Conservation (phyloP, 2,888 invertebrate genomes). For the Tenthredo distinguenda region DNA sequence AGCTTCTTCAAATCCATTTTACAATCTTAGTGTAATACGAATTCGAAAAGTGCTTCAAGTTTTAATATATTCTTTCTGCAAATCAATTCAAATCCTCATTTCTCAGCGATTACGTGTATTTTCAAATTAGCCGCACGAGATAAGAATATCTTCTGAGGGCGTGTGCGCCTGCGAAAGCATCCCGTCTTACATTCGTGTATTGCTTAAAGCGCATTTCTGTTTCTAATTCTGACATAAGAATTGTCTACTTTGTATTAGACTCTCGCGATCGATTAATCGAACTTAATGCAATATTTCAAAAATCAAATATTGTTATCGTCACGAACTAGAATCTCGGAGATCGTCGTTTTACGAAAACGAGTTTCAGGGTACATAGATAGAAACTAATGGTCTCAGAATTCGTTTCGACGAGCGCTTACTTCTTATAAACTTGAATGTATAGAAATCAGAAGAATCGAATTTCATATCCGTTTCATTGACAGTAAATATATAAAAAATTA, state of each 20-base stretch:
- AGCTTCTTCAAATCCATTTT: background rate
- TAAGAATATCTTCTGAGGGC: background rate
- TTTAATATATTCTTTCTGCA: background rate
- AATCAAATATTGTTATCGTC: background rate
- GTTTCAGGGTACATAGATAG: background rate
- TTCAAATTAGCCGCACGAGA: background rate
- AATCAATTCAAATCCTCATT: background rate
- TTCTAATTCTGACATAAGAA: background rate
- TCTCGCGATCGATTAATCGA: background rate
- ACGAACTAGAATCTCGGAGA: background rate
- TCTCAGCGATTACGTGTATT: background rate
- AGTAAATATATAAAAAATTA: background rate
- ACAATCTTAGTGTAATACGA: background rate
- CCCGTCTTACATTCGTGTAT: constrained; percentile 20
- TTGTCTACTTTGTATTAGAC: background rate
- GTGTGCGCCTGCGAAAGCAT: constrained; percentile 24
- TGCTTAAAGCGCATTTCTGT: background rate
- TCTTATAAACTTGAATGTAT: background rate
- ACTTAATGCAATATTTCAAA: background rate
- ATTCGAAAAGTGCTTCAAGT: background rate
- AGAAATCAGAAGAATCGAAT: background rate
- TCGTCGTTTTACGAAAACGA: background rate
- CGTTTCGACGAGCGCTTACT: background rate
- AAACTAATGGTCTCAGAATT: background rate
- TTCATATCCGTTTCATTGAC: background rate